phyloP scores from a whole-genome alignment of 2,797 vertebrate species.

The Eupleurogrammus muticus region DNA sequence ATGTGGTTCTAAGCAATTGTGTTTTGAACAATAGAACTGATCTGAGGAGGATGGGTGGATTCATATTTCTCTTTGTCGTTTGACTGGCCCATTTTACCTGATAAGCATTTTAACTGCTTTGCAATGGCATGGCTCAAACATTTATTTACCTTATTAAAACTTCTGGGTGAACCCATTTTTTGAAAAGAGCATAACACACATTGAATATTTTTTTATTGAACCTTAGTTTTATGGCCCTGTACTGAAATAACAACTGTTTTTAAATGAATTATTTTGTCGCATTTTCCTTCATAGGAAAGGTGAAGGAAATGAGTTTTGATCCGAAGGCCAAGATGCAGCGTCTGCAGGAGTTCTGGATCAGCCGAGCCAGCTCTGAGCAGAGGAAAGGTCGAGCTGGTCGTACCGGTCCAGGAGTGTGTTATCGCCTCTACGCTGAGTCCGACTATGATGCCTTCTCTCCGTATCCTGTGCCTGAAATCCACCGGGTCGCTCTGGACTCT shows the following conservation, averaged over 20 bases:
- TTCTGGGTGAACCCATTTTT: too few relatives aligned
- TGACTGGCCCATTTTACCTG: too few relatives aligned
- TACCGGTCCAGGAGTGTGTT: conserved; percentile 93
- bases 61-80: too few relatives aligned
- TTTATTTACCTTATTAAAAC: too few relatives aligned
- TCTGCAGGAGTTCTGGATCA: conserved; percentile 98
- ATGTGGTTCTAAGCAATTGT: too few relatives aligned
- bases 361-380: conserved; percentile 94
- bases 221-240: too few relatives aligned
- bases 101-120: background rate
- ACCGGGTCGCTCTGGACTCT: conserved; percentile 90
- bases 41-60: too few relatives aligned
- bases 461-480: conserved; percentile 93
- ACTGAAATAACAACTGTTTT: background rate
- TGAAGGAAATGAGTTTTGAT: conserved; percentile 97
- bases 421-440: conserved; percentile 91
- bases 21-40: too few relatives aligned
- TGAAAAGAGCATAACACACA: background rate
- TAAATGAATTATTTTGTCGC: background rate
- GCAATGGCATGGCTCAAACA: too few relatives aligned
- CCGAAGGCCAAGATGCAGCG: conserved; percentile 93
- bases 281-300: conserved; percentile 85
- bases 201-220: too few relatives aligned
- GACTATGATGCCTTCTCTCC: conserved; percentile 91
- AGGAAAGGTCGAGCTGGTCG: conserved; percentile 93